Conservation (phyloP, 1,140 invertebrate genomes). For the Pseudomyrmex pallidus region DNA sequence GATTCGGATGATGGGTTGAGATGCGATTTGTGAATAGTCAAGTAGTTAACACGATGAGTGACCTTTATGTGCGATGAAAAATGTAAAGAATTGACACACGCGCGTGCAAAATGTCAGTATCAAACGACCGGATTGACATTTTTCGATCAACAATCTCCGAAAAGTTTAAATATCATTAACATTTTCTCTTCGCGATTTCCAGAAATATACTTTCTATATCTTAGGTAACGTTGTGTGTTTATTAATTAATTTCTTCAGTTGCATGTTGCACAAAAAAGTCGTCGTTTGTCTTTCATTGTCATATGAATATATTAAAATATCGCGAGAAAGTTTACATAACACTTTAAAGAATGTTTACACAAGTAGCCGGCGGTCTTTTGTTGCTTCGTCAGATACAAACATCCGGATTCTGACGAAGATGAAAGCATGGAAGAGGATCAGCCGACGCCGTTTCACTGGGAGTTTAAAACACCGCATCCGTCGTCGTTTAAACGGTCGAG, state of each 20-base stretch:
- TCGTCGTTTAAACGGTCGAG: constrained; percentile 79
- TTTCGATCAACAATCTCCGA: constrained; percentile 19
- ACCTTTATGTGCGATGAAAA: constrained; percentile 9
- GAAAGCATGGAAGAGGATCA: constrained; percentile 59
- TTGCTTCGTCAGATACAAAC: constrained; percentile 68
- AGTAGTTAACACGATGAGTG: background rate
- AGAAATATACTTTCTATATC: constrained; percentile 18
- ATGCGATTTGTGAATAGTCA: constrained; percentile 2
- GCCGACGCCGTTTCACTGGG: constrained; percentile 79
- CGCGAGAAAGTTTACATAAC: background rate
- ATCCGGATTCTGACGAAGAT: constrained; percentile 64
- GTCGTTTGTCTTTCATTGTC: background rate
- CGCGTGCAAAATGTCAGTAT: background rate
- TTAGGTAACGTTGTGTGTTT: constrained; percentile 30
- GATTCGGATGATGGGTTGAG: background rate
- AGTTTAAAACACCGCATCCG: constrained; percentile 79
- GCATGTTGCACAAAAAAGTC: background rate
- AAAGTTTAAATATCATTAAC: constrained; percentile 21
- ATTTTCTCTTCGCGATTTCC: constrained; percentile 1
- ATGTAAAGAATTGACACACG: background rate
- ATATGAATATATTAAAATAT: background rate
- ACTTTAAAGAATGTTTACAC: background rate
- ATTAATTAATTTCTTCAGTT: constrained; percentile 11
- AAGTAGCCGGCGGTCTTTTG: background rate
- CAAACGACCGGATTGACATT: background rate